Base-by-base conservation (phyloP, 2,113 vertebrate genomes). In the Boleophthalmus pectinirostris region DNA sequence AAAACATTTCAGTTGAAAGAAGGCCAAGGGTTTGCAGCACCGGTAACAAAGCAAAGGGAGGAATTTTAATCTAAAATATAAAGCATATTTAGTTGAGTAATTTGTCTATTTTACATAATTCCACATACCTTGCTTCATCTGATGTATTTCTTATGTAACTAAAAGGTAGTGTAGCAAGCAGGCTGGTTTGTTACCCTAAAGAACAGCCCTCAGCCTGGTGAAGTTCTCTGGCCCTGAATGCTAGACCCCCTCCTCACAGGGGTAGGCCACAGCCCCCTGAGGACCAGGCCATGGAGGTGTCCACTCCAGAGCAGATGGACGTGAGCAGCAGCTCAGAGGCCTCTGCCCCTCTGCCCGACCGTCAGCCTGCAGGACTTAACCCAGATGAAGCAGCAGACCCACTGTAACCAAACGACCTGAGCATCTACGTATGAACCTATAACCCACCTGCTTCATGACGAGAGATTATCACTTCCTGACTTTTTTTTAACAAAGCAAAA, bases 371-470 rank as follows among this genome's bases (percentile, higher is more conserved):
- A 1, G 94, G 94, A 25, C 75, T 82, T 68, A 96, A 93, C 93
- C 92, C 58, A 91, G 67, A 96, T 97, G 83, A 99, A 98, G 93
- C 97, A 98, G 83, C 97, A 97, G 85, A 93, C 95, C 75, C 99
- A 97, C 57, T 97, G 91, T 95, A 51, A 95, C 97, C 80, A 99
- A 99, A 82, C 91, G 98, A 82, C 98, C 98, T 58, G 97, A 98
- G 89, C 97, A 99, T 94, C 91, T 99, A 91, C 97, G 97, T 85
- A 99, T 99, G 97, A 99, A 99, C 93, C 96, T 99, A 98, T 99
- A 97, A 99, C 97, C 72, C 79, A 35, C 72, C 3, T 58, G 10
- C 68, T 51, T 43, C 66, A 71, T 73, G 77, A 85, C 73, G 78
- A 83, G 74, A 82, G 72, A 85, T 82, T 77, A 72, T 79, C 85